Base-by-base conservation (phyloP, 2,113 vertebrate genomes). In the Lampris incognitus region DNA sequence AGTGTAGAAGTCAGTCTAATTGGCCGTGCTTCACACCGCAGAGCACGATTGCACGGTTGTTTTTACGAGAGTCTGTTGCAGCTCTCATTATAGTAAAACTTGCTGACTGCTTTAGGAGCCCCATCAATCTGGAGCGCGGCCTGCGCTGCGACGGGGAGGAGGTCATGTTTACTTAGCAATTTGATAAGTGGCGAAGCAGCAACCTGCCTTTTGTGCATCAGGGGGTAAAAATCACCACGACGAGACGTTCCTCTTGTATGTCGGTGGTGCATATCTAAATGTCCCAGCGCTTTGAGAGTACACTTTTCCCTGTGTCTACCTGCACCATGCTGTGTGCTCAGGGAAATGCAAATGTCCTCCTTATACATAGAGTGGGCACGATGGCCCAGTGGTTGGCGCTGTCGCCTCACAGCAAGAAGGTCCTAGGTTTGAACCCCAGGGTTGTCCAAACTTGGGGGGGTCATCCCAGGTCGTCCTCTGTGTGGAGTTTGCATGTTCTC, bases 1-100 rank as follows among this genome's bases (percentile, higher is more conserved):
- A 37, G 55, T 50, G 58, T 48, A 72, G 56, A 81, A 83, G 79
- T 74, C 69, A 48, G 49, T 74, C 86, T 88, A 84, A 91, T 79
- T 82, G 84, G 69, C 44, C 13, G 1, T 1, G 61, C 76, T 88
- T 83, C 82, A 78, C 86, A 81, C 84, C 78, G 56, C n/a, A 3
- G 79, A 73, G 58, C 69, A 79, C 60, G 72, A 69, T 62, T 69
- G 59, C 49, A 9, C n/a, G 3, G 38, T n/a, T 52, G 9, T 36
- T 64, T 73, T 76, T 71, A 74, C 65, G 63, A 70, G 56, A 63
- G 7, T 48, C 52, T 42, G 62, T 66, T 74, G 66, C 59, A 69
- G 73, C 42, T 49, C 76, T 83, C 55, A 41, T 52, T 66, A 78
- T 72, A 65, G 69, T 60, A 69, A 81, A 51, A 56, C 54, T 74